phyloP scores from a whole-genome alignment of 2,888 invertebrate genomes.

The Podotricha telesiphe region DNA sequence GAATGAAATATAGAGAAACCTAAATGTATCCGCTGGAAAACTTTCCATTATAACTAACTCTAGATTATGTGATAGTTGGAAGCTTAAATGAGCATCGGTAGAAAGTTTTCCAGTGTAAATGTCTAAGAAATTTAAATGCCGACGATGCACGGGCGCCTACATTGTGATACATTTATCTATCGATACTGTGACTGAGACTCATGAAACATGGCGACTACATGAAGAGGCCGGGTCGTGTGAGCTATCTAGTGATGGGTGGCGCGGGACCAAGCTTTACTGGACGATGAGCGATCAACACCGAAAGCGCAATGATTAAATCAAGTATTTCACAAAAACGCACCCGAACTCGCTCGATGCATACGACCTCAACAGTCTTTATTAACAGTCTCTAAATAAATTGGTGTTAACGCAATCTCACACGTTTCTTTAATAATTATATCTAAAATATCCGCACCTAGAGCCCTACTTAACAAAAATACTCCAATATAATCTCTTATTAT shows the following conservation, averaged over 20 bases:
- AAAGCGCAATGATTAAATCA: constrained; percentile 79
- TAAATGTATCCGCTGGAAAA: constrained; percentile 67
- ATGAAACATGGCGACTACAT: constrained; percentile 75
- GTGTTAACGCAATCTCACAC: constrained; percentile 72
- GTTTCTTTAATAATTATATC: constrained; percentile 74
- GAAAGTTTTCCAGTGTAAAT: constrained; percentile 77
- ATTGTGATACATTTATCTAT: constrained; percentile 84
- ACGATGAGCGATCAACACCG: constrained; percentile 78
- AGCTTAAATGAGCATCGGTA: constrained; percentile 60
- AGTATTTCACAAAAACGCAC: constrained; percentile 66
- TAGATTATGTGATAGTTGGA: constrained; percentile 59
- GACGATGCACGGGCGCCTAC: constrained; percentile 80
- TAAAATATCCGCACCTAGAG: constrained; percentile 70
- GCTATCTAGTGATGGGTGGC: constrained; percentile 70
- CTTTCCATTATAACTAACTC: constrained; percentile 69
- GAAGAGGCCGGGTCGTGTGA: constrained; percentile 76
- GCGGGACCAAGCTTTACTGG: constrained; percentile 71
- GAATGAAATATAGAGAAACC: constrained; percentile 55
- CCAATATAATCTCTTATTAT: constrained; percentile 80
- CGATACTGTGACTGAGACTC: constrained; percentile 74
- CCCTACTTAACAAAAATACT: constrained; percentile 82
- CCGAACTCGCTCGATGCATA: constrained; percentile 75
- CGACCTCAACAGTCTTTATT: constrained; percentile 79
- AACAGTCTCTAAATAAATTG: constrained; percentile 74
- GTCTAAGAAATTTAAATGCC: constrained; percentile 61